These are phyloP conservation scores for Sylvietta virens DNA, from an alignment of 2,113 vertebrate species.

Conservation along the genomic window DNA sequence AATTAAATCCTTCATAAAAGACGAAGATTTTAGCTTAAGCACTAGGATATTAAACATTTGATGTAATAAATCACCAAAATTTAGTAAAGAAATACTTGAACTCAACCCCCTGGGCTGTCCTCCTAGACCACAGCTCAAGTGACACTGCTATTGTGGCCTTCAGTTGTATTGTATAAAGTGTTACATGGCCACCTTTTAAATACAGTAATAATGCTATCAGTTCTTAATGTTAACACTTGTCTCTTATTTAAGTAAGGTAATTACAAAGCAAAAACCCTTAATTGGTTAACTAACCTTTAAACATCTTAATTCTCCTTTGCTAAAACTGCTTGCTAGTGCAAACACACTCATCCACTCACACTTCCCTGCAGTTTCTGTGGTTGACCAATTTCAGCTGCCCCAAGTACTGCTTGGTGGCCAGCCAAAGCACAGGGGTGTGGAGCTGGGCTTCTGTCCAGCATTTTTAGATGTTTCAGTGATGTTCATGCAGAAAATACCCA, in stretches of 20 bases:
- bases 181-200: background rate
- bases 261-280: background rate
- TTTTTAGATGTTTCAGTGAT: background rate
- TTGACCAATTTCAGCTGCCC: background rate
- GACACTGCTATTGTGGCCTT: background rate
- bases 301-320: background rate
- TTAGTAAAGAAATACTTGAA: background rate
- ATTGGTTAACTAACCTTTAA: background rate
- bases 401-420: background rate
- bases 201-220: background rate
- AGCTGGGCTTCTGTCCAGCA: background rate
- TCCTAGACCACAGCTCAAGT: background rate
- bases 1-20: background rate
- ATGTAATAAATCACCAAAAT: background rate
- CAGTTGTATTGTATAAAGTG: background rate
- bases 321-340: background rate
- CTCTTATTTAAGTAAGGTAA: background rate
- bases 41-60: background rate
- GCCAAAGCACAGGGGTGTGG: conserved; percentile 7
- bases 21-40: background rate
- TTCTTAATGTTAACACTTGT: background rate
- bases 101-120: background rate
- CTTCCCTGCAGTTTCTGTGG: background rate
- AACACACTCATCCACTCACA: background rate
- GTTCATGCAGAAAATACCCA: background rate